These are phyloP conservation scores for Nyctalus aviator DNA, from an alignment of 2,797 vertebrate genomes.

Conservation along the genomic window DNA sequence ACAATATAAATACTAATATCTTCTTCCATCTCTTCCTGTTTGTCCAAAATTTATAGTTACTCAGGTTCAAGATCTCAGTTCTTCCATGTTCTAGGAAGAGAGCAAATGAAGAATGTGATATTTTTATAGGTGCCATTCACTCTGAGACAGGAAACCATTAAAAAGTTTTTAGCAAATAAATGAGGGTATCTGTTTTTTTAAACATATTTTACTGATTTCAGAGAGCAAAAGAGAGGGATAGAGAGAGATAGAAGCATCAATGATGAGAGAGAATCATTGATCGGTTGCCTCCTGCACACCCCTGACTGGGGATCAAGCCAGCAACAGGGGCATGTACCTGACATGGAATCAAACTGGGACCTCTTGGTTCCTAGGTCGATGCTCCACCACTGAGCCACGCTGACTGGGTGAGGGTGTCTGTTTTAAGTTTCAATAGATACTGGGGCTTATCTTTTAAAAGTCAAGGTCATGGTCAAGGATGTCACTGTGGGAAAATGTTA, in stretches of 20 bases:
- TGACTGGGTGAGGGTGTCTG: not conserved
- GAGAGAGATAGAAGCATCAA: too few species aligned
- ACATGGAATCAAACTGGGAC: too few species aligned
- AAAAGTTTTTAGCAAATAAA: not conserved
- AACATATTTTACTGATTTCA: too few species aligned
- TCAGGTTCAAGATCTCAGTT: not conserved
- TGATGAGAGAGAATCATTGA: too few species aligned
- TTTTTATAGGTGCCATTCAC: not conserved
- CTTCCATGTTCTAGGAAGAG: not conserved
- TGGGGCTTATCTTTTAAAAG: not conserved
- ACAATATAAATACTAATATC: not conserved
- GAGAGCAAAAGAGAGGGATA: too few species aligned
- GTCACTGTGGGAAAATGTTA: not conserved
- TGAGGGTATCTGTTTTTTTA: too few species aligned
- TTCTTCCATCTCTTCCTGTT: not conserved
- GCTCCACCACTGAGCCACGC: too few species aligned
- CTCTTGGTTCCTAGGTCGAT: too few species aligned
- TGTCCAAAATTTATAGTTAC: not conserved
- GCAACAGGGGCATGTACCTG: too few species aligned
- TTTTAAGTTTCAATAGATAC: not conserved
- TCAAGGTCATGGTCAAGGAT: not conserved
- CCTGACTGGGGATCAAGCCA: too few species aligned
- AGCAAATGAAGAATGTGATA: not conserved
- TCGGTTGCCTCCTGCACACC: too few species aligned
- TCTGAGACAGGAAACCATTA: not conserved